A percentile compares a stretch with the other conserved stretches of the same genome.
phyloP scores from a whole-genome alignment of 1,140 invertebrate genomes.

The Polypedilum vanderplanki region DNA sequence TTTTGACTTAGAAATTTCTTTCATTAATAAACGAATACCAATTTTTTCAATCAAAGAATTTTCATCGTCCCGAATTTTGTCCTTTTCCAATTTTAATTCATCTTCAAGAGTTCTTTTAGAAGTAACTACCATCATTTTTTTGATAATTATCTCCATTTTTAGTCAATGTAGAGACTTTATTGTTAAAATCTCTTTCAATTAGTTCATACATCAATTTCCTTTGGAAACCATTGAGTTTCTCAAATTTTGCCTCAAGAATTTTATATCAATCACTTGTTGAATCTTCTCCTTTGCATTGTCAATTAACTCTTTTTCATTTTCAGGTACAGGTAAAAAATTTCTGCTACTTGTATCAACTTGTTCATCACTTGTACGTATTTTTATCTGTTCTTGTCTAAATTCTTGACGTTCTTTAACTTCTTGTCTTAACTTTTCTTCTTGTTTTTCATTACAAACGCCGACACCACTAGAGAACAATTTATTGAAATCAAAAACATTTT shows the following conservation, averaged over 20 bases:
- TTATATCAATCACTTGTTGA: conserved; percentile 51
- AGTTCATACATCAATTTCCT: conserved; percentile 66
- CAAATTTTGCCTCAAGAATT: conserved; percentile 50
- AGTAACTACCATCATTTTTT: conserved; percentile 47
- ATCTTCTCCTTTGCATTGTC: conserved; percentile 54
- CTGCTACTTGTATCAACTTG: conserved; percentile 26
- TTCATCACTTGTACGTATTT: conserved; percentile 31
- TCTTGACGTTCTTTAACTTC: conserved; percentile 55
- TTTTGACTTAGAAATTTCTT: conserved; percentile 66
- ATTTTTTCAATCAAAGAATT: conserved; percentile 60
- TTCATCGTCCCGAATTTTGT: conserved; percentile 48
- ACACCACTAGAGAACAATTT: conserved; percentile 75
- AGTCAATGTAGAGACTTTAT: conserved; percentile 50
- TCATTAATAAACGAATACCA: conserved; percentile 71
- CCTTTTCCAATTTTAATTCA: conserved; percentile 44
- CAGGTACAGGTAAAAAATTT: conserved; percentile 40
- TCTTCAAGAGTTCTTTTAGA: conserved; percentile 46
- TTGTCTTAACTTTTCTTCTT: conserved; percentile 49
- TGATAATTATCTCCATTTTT: conserved; percentile 46
- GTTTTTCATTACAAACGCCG: conserved; percentile 49
- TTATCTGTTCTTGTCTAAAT: conserved; percentile 34
- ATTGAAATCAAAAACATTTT: conserved; percentile 81
- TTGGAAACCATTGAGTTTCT: conserved; percentile 61
- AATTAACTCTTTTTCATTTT: conserved; percentile 44
- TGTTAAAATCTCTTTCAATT: conserved; percentile 48